Percentiles rank a stretch among this genome's conserved stretches.
Evolutionary conservation across 1,140 invertebrate genomes (phyloP).

Genomic region (Caerostris darwini): DNA sequence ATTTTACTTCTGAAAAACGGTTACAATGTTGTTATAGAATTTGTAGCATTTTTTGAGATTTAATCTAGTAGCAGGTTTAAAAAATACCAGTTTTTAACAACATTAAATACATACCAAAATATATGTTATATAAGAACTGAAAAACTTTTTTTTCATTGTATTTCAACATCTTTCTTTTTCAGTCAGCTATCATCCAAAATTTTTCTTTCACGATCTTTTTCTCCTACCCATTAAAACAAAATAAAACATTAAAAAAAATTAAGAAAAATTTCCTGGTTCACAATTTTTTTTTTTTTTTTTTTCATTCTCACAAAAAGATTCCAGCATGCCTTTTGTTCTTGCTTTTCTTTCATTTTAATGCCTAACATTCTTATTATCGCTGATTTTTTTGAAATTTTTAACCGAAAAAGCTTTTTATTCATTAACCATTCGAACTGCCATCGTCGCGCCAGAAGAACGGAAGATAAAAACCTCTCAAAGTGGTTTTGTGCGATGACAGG

Average conservation of each 20-base stretch:
- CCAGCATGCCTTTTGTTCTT: background rate
- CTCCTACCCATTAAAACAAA: background rate
- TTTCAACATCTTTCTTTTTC: too few relatives aligned
- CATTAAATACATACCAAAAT: too few relatives aligned
- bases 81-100: too few relatives aligned
- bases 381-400: background rate
- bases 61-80: too few relatives aligned
- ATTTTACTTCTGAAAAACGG: too few relatives aligned
- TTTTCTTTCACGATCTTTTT: background rate
- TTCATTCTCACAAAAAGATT: background rate
- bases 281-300: background rate
- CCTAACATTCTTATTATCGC: background rate
- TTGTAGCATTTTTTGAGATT: too few relatives aligned
- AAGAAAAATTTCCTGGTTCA: background rate
- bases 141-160: too few relatives aligned
- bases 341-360: background rate
- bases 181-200: background rate
- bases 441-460: background rate
- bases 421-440: background rate
- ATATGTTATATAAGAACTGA: too few relatives aligned
- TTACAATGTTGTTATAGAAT: too few relatives aligned
- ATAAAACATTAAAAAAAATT: too few relatives aligned
- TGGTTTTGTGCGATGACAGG: background rate
- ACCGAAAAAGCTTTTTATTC: background rate
- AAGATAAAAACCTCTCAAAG: slow-evolving; percentile 14